Percentiles rank a stretch among this genome's conserved stretches.
These are phyloP conservation scores for Oscheius sp. DNA, from an alignment of 2,888 invertebrate species.

Conservation along the genomic window DNA sequence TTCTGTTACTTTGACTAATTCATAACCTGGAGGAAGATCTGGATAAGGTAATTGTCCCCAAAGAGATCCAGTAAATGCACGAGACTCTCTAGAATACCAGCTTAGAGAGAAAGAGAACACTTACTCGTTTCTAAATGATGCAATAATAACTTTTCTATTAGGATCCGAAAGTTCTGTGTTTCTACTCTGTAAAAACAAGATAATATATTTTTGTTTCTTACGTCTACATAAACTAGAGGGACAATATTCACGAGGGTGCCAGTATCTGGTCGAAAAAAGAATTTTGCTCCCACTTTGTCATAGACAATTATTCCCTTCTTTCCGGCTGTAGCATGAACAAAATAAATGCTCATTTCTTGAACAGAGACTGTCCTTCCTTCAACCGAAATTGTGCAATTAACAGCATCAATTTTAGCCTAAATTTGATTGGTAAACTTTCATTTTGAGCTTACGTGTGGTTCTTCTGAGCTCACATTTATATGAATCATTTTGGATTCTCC, in stretches of 20 bases:
- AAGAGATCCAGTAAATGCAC: slow-evolving; percentile 41
- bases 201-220: no score
- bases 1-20: slow-evolving; percentile 35
- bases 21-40: slow-evolving; percentile 24
- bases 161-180: slow-evolving; percentile 22
- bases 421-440: background rate
- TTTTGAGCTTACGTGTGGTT: slow-evolving; percentile 4
- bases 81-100: slow-evolving; percentile 39
- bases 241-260: slow-evolving; percentile 45
- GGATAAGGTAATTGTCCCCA: slow-evolving; percentile 45
- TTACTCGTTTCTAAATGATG: slow-evolving; percentile 40
- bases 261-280: slow-evolving; percentile 45
- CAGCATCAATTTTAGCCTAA: background rate
- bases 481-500: slow-evolving; percentile 24
- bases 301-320: slow-evolving; percentile 14
- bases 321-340: slow-evolving; percentile 19
- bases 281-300: slow-evolving; percentile 17
- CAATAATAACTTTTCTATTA: slow-evolving; percentile 22
- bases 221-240: slow-evolving; percentile 11
- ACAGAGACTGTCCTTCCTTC: slow-evolving; percentile 8
- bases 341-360: slow-evolving; percentile 21
- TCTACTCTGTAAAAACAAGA: slow-evolving; percentile 33
- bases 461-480: slow-evolving; percentile 10
- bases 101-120: background rate
- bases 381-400: slow-evolving; percentile 10